Evolutionary conservation across 2,113 vertebrate species (phyloP), one percentile per base, ranked within the genome.

Genomic region (Spheniscus mendiculus): DNA sequence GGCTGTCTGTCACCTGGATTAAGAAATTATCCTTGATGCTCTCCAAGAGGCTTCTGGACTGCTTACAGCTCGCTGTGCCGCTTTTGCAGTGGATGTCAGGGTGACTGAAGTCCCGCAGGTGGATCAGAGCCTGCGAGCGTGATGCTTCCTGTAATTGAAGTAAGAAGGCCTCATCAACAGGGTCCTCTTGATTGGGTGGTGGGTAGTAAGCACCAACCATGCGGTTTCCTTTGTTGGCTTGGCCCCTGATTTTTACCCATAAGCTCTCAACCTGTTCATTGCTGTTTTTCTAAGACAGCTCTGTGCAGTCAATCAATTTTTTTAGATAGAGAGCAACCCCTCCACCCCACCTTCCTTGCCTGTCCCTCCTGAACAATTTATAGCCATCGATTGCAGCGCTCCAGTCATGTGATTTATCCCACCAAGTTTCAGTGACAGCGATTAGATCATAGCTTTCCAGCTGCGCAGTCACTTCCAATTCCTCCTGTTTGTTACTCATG

Each of bases 181-280:
- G 6, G 4, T 38, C 10, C 42, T 2, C 32, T 77, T 1, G 0
- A 0, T 8, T 2, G 15, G 4, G 10, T 50, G 42, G 12, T 30
- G 1, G 1, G 27, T 62, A 22, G 11, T 29, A 30, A 59, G 4
- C 36, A 26, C 14, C 22, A 32, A 2, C 29, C 10, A 8, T 58
- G 44, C 26, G 20, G 9, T 38, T 65, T 83, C 27, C 38, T 42
- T 47, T 79, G 21, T 83, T 40, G 25, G 4, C 30, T 79, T 93
- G 59, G n/a, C 45, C 27, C 11, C 38, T 65, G 3, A 23, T 59
- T 76, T 89, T 61, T 6, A 55, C 4, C 8, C 15, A 13, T 6
- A 78, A 32, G 25, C 13, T 72, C 36, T 82, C 1, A 0, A 49
- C 14, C 40, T 66, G 10, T 50, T 77, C 9, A 8, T 40, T 2